phyloP scores from a whole-genome alignment of 2,113 vertebrate genomes.

The Antechinus stuartii region DNA sequence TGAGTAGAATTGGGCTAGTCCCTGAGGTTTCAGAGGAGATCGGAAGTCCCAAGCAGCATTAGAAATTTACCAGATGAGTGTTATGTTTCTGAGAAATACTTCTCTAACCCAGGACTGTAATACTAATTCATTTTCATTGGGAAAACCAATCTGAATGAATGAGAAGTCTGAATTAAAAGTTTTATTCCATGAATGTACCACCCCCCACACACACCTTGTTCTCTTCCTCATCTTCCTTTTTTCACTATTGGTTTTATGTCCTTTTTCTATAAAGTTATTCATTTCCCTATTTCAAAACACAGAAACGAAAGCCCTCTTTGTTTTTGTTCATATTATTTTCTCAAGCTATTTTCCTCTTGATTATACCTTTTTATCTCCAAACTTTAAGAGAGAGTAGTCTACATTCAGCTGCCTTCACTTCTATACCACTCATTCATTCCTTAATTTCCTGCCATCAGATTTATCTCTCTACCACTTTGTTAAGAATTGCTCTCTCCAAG shows the following conservation, averaged over 20 bases:
- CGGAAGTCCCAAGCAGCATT: not conserved
- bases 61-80: not conserved
- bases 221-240: not conserved
- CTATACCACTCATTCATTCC: not conserved
- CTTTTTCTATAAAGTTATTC: not conserved
- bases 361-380: not conserved
- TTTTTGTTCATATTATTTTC: not conserved
- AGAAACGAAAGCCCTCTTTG: not conserved
- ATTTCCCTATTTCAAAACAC: not conserved
- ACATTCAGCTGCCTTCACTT: not conserved
- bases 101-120: not conserved
- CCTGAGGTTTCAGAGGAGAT: not conserved
- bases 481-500: not conserved
- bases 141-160: not conserved
- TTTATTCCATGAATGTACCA: not conserved
- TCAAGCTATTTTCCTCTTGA: not conserved
- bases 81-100: not conserved
- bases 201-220: not conserved
- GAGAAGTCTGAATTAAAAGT: not conserved
- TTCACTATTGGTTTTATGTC: not conserved
- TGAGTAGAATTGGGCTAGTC: not conserved
- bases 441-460: not conserved
- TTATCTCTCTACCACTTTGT: not conserved
- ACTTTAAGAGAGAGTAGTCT: not conserved
- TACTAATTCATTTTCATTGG: not conserved